Base-by-base conservation (phyloP, 1,140 invertebrate genomes). In the Aphelenchoides avenae region DNA sequence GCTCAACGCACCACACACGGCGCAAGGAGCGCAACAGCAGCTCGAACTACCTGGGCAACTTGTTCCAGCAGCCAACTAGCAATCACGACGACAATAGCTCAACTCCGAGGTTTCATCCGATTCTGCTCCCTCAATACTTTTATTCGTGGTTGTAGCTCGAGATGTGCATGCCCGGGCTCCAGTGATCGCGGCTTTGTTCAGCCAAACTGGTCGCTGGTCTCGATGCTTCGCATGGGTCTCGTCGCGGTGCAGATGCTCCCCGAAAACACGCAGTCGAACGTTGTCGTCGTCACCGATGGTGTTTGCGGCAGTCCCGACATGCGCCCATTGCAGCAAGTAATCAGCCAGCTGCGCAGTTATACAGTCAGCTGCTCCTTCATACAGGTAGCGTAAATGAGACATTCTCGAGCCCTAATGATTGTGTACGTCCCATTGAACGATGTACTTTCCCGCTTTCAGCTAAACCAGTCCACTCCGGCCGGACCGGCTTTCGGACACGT, bases 301-400 rank as follows among this genome's bases (percentile, higher is more conserved):
- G 84, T 88, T 47, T 83, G 89, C n/a, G 85, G 85, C 52, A 81
- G 87, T 15, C 85, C 87, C 5, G 86, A 88, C 76, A 82, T 84
- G 24, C 83, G 84, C 63, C 81, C 86, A 34, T 82, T 89, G 63
- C 87, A 89, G 66, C 83, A 48, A 5, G 27, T 64, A 4, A 34
- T 57, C 20, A 11, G 33, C 15, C 55, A 57, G 52, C 59, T 57
- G n/a, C 56, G 87, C 56, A 85, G 84, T 66, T 85, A 84, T 67
- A 87, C 86, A 22, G 85, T 88, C 43, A 82, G 86, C 2, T 87
- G 87, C 70, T 88, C 86, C 41, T 89, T 90, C 77, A 78, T 89
- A 44, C 86, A 87, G 71, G 80, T 89, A 20, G 24, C 41, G 13
- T 24, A 13, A 39, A 59, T 9, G 29, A 43, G 18, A 41, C 39